Evolutionary conservation across 2,113 vertebrate genomes (phyloP).

Genomic region (Polypterus senegalus): DNA sequence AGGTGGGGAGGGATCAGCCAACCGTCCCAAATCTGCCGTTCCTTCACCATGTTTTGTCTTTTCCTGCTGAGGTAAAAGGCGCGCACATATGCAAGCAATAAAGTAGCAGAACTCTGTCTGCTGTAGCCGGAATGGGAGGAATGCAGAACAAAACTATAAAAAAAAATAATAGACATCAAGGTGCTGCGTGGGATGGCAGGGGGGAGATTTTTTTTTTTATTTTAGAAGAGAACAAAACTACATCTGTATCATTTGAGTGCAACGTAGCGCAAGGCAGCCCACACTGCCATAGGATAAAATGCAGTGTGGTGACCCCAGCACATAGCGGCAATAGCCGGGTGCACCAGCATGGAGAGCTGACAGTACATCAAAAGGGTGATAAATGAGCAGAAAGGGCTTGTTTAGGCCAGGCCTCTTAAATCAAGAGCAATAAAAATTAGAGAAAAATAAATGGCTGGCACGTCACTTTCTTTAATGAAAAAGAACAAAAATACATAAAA

Average conservation of each 20-base stretch:
- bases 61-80: slow-evolving; percentile 66
- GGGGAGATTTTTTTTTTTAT: neutral
- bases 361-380: slow-evolving; percentile 86
- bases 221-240: slow-evolving; percentile 44
- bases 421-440: slow-evolving; percentile 36
- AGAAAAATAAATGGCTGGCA: no score
- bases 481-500: slow-evolving; percentile 49
- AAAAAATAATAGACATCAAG: slow-evolving; percentile 77
- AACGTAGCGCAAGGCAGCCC: slow-evolving; percentile 32
- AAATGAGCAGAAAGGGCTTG: slow-evolving; percentile 79
- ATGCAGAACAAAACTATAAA: slow-evolving; percentile 99
- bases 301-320: slow-evolving; percentile 58
- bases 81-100: slow-evolving; percentile 25
- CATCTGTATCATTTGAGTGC: slow-evolving; percentile 44
- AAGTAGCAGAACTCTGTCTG: slow-evolving; percentile 80
- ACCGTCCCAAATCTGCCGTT: slow-evolving; percentile 66
- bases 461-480: no score
- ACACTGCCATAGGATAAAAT: slow-evolving; percentile 42
- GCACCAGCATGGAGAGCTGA: slow-evolving; percentile 61
- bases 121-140: slow-evolving; percentile 81
- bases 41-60: slow-evolving; percentile 88
- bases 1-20: slow-evolving; percentile 91
- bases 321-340: slow-evolving; percentile 55
- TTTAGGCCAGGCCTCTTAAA: slow-evolving; percentile 75
- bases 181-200: slow-evolving; percentile 41